Base-by-base conservation (phyloP, 2,888 invertebrate species). In the Allacma fusca region DNA sequence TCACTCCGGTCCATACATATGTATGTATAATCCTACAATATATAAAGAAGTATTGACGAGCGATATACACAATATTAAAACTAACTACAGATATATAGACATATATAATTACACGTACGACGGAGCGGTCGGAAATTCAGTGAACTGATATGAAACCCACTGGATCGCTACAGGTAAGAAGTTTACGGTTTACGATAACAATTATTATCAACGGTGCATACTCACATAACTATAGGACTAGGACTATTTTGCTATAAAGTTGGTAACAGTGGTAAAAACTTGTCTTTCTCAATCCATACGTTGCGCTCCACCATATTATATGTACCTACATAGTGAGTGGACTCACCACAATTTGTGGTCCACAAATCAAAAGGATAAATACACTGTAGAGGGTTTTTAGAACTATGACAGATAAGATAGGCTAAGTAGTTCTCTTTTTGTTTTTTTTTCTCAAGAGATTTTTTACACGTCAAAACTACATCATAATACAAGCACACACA, bases 351-450 rank as follows among this genome's bases (percentile, higher is more conserved):
- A 62, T 23, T 62, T 62, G 62, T 62, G 62, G 62, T 26, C 16
- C 23, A 23, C 62, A 69, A 69, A 69, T 69, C 69, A 69, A 69
- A 43, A 23, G 43, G 69, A 69, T 69, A 69, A 69, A 69, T 69
- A 44, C 24, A 69, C 43, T 44, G 24, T 69, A 24, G 43, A 19
- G 69, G 23, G 13, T 69, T 34, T 43, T 43, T 24, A 69, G 23
- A 44, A 69, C 13, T 43, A 68, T 68, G 68, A 34, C n/a, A 69
- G 69, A 69, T 72, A 59, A 72, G 72, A 72, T 62, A 59, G 72
- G 19, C 34, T 72, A 72, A 72, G 72, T 72, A 72, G 72, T 72
- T 57, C 23, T 50, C 0, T 28, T n/a, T 23, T 34, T 40, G 19
- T 68, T 68, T n/a, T 68, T 28, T 68, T 68, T 29, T 34, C 23